Evolutionary conservation across 2,113 vertebrate genomes (phyloP), one percentile per base, ranked within the genome.

Genomic region (Malurus alboscapulatus): DNA sequence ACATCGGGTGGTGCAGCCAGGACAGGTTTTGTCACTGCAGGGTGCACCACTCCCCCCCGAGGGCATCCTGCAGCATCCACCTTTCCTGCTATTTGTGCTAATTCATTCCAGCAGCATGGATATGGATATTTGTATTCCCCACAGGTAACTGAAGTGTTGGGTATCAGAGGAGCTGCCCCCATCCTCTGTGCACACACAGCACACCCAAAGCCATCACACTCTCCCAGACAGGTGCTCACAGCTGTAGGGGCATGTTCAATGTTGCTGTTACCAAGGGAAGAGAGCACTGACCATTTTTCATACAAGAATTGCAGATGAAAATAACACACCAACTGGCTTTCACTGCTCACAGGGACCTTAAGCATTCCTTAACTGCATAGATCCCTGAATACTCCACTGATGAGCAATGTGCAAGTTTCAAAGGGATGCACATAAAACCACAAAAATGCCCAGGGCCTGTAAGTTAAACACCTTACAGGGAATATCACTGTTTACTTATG

Each of bases 181-280:
- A 3, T 5, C 16, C 69, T 10, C 58, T 34, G 58, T 22, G 32
- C 58, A 9, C 18, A 62, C 19, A 9, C 8, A 44, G 40, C 25
- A 66, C 21, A 17, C 29, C 4, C 13, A 29, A 2, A 24, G 29
- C 67, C 51, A 5, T 0, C 0, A 2, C 7, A 14, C 12, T 2
- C 14, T 4, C 16, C 18, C 7, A 22, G 26, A 7, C 32, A 32
- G 2, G 12, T 17, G 12, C 6, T n/a, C 26, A 10, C 32, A 32
- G 17, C 3, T 2, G 16, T 2, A 54, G 32, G 54, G 17, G n/a
- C 21, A 29, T 0, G 2, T 13, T 53, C 62, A 38, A 3, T 32
- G 14, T 1, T 9, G 34, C 62, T 71, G 19, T 11, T 29, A 30
- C 26, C 7, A 14, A 26, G 44, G 21, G 53, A 82, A 55, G 47